Evolutionary conservation across 2,797 vertebrate species (phyloP), one percentile per base, ranked within the genome.

Genomic region (Acanthopagrus latus): DNA sequence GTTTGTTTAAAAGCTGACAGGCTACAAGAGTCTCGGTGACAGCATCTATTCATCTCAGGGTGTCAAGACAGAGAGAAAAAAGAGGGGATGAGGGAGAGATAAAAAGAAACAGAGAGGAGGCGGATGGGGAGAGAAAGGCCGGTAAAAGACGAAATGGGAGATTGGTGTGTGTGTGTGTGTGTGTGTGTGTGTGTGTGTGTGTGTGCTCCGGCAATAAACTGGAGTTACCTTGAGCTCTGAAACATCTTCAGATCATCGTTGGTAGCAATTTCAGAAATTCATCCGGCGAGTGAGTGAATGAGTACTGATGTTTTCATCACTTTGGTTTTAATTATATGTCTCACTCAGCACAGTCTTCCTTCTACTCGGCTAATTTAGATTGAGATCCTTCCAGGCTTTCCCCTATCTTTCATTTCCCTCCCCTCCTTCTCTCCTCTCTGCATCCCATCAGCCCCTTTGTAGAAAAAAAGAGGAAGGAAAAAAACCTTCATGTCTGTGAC

Each of bases 331-430:
- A 94, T 95, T 94, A 95, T 94, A 92, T 83, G 89, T 94, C 92
- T 94, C 91, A 93, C 90, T 93, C 93, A 91, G 92, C 91, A 92
- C 83, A 91, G 87, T 90, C 92, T 93, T 90, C 91, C 92, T 92
- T 93, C 93, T 91, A 93, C 92, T 91, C 91, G 86, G 92, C 93
- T 95, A 95, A 95, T 95, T 95, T 95, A 94, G 93, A 94, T 94
- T 94, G 93, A 93, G 94, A 95, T 95, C 93, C 94, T 95, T 92
- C 92, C 92, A 94, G 95, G 94, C 92, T 93, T 91, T 89, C 92
- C 92, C 90, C 92, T 92, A 94, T 94, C 91, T 94, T 93, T 95
- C 94, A 92, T 93, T 93, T 92, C 92, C 89, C 92, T 92, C 89
- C 92, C 90, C 92, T 93, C 90, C 85, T 87, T 93, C 91, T 92